These are phyloP conservation scores for Procambarus virginalis DNA, from an alignment of 1,140 invertebrate species.

Conservation along the genomic window DNA sequence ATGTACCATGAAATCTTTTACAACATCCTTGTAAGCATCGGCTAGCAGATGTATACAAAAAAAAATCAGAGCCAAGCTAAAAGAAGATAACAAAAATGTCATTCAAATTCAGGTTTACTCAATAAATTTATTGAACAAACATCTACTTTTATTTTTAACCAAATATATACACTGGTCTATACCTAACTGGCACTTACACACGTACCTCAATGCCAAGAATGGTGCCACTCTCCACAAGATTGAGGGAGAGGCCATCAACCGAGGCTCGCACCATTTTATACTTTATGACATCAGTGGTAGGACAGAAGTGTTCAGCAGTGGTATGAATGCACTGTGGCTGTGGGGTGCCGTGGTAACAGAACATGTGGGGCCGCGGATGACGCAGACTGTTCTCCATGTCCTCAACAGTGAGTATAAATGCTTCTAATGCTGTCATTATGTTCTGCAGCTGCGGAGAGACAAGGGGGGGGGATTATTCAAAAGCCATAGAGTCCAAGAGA, in stretches of 20 bases:
- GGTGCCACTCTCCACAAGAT: conserved; percentile 90
- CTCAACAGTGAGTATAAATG: conserved; percentile 87
- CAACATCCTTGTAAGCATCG: no score
- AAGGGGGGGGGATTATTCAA: not conserved
- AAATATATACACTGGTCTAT: no score
- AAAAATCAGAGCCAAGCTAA: no score
- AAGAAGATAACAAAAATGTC: no score
- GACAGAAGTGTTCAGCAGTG: conserved; percentile 78
- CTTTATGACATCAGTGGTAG: conserved; percentile 92
- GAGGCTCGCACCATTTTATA: conserved; percentile 94
- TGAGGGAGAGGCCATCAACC: conserved; percentile 92
- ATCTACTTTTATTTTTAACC: no score
- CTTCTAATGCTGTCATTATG: conserved; percentile 90
- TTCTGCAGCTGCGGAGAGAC: conserved; percentile 82
- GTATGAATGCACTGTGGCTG: conserved; percentile 81
- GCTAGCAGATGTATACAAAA: no score
- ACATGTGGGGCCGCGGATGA: conserved; percentile 83
- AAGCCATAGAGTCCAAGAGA: no score
- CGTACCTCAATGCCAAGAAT: conserved; percentile 89
- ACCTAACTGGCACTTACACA: not conserved
- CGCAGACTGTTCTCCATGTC: conserved; percentile 92
- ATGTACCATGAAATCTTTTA: no score
- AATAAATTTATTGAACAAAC: no score
- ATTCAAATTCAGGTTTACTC: no score
- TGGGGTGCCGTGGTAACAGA: conserved; percentile 90